These are phyloP conservation scores for Oceanites oceanicus DNA, from an alignment of 2,113 vertebrate genomes.

Conservation along the genomic window DNA sequence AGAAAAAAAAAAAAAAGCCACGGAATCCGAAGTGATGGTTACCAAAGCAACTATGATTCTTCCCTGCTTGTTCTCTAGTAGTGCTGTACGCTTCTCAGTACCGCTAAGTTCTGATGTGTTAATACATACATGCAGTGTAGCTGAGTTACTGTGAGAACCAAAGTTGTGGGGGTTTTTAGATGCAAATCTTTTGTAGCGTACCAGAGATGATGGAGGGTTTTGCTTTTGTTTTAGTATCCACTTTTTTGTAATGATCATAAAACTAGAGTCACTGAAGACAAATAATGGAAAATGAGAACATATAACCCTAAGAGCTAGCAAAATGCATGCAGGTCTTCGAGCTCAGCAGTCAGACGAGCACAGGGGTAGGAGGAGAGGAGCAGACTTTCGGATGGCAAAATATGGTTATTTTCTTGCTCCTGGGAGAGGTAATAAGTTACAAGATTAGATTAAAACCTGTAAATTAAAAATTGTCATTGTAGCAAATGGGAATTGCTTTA, in stretches of 20 bases:
- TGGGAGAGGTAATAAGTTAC: neutral
- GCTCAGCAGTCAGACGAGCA: neutral
- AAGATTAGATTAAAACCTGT: neutral
- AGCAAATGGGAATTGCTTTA: neutral
- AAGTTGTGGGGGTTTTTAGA: neutral
- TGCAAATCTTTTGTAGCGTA: neutral
- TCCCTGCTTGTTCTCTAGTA: neutral
- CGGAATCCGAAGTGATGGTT: conserved; percentile 5
- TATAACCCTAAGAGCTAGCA: neutral
- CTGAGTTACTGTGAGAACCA: conserved; percentile 4
- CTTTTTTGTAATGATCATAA: neutral
- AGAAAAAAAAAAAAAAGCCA: neutral
- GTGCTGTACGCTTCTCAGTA: neutral
- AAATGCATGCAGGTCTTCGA: neutral
- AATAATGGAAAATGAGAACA: neutral
- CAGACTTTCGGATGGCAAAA: neutral
- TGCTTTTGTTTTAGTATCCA: neutral
- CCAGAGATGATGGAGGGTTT: neutral
- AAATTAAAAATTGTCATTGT: neutral
- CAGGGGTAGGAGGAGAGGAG: neutral
- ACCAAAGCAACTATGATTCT: conserved; percentile 44
- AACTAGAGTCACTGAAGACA: neutral
- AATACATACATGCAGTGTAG: neutral
- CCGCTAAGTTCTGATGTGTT: neutral
- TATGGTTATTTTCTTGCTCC: neutral